Conservation (phyloP, 2,113 vertebrate species). For the Semnornis frantzii region DNA sequence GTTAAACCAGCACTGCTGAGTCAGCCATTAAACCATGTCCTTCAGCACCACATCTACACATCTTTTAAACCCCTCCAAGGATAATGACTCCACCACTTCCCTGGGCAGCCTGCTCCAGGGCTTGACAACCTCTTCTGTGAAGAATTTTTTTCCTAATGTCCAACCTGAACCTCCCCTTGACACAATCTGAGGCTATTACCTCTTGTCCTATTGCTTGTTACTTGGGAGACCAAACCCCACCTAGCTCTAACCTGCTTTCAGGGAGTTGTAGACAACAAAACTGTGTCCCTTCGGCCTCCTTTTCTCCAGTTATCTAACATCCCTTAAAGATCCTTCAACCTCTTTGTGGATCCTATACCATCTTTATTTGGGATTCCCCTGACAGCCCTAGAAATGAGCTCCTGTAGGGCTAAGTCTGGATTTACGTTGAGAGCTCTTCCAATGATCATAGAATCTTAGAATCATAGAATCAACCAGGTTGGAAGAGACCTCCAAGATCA, state of each 20-base stretch:
- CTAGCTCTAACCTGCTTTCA: background rate
- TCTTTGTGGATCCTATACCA: background rate
- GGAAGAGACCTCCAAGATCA: too few relatives aligned
- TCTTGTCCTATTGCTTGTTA: background rate
- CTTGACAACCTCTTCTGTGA: background rate
- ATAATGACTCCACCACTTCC: background rate
- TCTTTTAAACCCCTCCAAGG: background rate
- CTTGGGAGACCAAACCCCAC: background rate
- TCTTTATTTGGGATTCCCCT: background rate
- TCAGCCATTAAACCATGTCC: background rate
- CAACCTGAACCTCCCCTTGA: background rate
- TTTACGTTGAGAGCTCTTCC: background rate
- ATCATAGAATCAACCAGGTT: too few relatives aligned
- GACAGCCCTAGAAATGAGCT: slow-evolving; percentile 4
- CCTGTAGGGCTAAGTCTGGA: background rate
- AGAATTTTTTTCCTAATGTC: background rate
- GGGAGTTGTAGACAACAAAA: background rate
- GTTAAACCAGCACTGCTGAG: background rate
- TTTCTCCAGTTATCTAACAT: background rate
- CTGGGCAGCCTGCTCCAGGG: background rate
- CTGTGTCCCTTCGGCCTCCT: background rate
- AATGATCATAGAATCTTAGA: background rate
- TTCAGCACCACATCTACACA: background rate
- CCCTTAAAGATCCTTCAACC: background rate
- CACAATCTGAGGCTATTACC: background rate